These are phyloP conservation scores for Enteromius fasciolatus DNA, from an alignment of 2,797 vertebrate species.

Conservation along the genomic window DNA sequence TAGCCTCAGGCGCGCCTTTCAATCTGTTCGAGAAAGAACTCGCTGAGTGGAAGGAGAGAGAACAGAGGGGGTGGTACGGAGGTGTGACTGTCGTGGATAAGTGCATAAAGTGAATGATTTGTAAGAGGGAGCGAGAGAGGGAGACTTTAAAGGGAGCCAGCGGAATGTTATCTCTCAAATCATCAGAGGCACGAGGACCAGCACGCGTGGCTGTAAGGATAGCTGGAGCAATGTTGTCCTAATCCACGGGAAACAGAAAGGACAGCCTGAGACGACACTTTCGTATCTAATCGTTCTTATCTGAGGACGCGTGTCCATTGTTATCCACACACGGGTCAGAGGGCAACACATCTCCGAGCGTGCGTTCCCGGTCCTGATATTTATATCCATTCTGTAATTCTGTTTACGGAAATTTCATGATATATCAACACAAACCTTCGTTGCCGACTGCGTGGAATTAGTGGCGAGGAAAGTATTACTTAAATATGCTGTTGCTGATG, in stretches of 20 bases:
- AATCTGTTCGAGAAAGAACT: slow-evolving; percentile 40
- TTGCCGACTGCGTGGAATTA: neutral
- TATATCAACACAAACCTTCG: slow-evolving; percentile 3
- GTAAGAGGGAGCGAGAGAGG: slow-evolving; percentile 51
- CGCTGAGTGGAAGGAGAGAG: slow-evolving; percentile 33
- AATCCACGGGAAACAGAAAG: slow-evolving; percentile 28
- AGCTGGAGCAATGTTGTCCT: slow-evolving; percentile 35
- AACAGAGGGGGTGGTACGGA: slow-evolving; percentile 26
- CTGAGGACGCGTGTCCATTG: slow-evolving; percentile 58
- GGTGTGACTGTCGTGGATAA: slow-evolving; percentile 47
- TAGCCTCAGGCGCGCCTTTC: slow-evolving; percentile 37
- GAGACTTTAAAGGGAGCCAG: slow-evolving; percentile 61
- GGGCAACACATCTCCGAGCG: slow-evolving; percentile 45
- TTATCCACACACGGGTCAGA: slow-evolving; percentile 56
- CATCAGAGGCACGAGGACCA: slow-evolving; percentile 50
- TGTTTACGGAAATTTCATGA: slow-evolving; percentile 8
- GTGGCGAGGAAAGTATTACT: slow-evolving; percentile 11
- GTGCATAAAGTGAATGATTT: slow-evolving; percentile 47
- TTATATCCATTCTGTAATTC: neutral
- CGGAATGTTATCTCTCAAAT: slow-evolving; percentile 54
- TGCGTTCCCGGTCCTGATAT: slow-evolving; percentile 33
- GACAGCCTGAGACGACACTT: slow-evolving; percentile 41
- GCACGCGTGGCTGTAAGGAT: slow-evolving; percentile 38
- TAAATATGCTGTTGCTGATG: slow-evolving; percentile 28
- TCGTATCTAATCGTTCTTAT: slow-evolving; percentile 49